phyloP scores from a whole-genome alignment of 23 tunicate species.

The Diplosoma virens region DNA sequence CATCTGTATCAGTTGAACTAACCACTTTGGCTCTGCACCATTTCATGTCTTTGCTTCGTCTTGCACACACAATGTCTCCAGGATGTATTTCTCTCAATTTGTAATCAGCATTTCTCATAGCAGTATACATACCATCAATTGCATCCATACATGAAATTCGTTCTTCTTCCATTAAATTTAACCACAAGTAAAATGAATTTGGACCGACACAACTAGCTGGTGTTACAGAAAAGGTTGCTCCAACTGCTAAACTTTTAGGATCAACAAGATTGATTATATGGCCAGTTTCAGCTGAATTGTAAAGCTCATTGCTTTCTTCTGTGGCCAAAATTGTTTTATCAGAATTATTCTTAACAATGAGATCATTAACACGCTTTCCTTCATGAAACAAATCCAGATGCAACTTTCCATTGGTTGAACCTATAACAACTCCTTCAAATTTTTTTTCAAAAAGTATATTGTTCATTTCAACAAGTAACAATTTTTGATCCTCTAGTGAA shows the following conservation, averaged over 20 bases:
- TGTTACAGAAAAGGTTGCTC: slow-evolving; percentile 11
- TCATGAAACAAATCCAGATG: slow-evolving; percentile 55
- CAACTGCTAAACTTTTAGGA: slow-evolving; percentile 2
- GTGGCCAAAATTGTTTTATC: neutral
- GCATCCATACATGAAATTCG: neutral
- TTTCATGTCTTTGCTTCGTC: slow-evolving; percentile 24
- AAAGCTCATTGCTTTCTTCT: neutral
- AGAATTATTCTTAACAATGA: neutral
- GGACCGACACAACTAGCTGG: slow-evolving; percentile 28
- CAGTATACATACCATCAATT: slow-evolving; percentile 75
- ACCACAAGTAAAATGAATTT: slow-evolving; percentile 35
- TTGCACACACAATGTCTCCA: slow-evolving; percentile 58
- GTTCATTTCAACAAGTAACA: neutral
- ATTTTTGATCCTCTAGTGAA: neutral
- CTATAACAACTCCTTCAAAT: slow-evolving; percentile 54
- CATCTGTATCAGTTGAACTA: neutral
- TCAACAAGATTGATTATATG: slow-evolving; percentile 6
- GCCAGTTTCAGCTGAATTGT: neutral
- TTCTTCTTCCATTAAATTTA: slow-evolving; percentile 8
- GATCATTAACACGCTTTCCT: slow-evolving; percentile 47
- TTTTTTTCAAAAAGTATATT: slow-evolving; percentile 4
- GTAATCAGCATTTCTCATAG: slow-evolving; percentile 65
- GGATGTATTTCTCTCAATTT: slow-evolving; percentile 10
- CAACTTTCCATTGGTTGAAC: slow-evolving; percentile 61
- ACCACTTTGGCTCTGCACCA: slow-evolving; percentile 69